Base-by-base conservation (phyloP, 2,888 invertebrate species). In the Hipparchia sbordonii region DNA sequence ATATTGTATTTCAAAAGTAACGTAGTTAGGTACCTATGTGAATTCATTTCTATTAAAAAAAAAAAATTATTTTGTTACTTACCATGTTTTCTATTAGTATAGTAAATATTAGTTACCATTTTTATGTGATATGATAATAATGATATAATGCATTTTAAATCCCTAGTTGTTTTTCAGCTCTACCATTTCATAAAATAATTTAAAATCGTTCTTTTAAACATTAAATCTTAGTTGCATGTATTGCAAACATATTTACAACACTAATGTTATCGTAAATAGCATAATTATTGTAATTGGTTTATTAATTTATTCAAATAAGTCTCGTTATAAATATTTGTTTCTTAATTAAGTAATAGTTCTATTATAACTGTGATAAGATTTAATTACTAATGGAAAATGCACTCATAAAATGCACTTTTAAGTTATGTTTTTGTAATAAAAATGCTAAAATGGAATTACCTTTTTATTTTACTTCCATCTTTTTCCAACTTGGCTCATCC, bases 301-400 rank as follows among this genome's bases (percentile, higher is more conserved):
- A 60, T 60, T 33, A 33, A 10, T 60, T 60, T 48, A 10, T 48
- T 46, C 13, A 48, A 48, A 66, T 39, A 12, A 52, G 51, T 65
- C 52, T 2, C 10, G 46, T 46, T 33, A 12, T 7, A 46, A 66
- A 39, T 66, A 66, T 63, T 63, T 66, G 54, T 66, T 66, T 54
- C 9, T n/a, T 12, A 63, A 13, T 51, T 63, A 51, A 6, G 23
- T 52, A 6, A 12, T 54, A n/a, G 54, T 66, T 66, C 45, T n/a
- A 12, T 48, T 8, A 12, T 52, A 6, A 10, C 52, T 54, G 65
- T 66, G 52, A 66, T 66, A 54, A 54, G 51, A 6, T 23, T 23
- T 48, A 62, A 8, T 7, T 10, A 61, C 6, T 51, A 63, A 39
- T n/a, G 12, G 61, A 45, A 45, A 61, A 61, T 46, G 45, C 13